Evolutionary conservation across 2,113 vertebrate genomes (phyloP).

Genomic region (Rissa tridactyla): DNA sequence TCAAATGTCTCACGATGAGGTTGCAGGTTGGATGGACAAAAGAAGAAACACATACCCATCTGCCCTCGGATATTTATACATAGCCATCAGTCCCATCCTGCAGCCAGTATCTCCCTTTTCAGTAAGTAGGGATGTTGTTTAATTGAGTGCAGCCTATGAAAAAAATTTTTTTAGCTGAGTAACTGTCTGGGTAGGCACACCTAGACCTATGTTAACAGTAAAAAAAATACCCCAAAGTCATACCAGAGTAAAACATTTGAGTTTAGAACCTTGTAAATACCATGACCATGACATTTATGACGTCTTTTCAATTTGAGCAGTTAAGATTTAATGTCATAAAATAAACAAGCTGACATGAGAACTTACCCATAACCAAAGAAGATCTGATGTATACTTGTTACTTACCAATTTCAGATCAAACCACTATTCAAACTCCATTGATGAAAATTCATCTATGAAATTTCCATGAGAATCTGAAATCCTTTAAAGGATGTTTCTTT

Average conservation of each 20-base stretch:
- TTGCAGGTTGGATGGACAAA: background rate
- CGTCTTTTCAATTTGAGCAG: background rate
- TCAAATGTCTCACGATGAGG: background rate
- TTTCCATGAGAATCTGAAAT: background rate
- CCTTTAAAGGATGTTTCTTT: background rate
- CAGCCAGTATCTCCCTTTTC: background rate
- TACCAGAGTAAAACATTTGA: background rate
- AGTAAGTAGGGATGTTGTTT: background rate
- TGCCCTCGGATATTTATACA: background rate
- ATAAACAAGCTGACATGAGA: background rate
- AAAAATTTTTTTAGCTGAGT: background rate
- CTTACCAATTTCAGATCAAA: background rate
- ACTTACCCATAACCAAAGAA: background rate
- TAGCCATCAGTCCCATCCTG: background rate
- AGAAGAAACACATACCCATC: background rate
- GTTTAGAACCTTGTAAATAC: background rate
- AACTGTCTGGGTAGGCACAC: background rate
- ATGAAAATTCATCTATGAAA: background rate
- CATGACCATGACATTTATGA: background rate
- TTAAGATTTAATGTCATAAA: background rate
- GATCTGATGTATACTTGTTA: background rate
- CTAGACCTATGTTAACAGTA: background rate
- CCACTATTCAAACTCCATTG: background rate
- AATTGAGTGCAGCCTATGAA: background rate
- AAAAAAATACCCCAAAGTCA: background rate